Conservation (phyloP, 2,888 invertebrate genomes). For the Pardosa pseudoannulata region DNA sequence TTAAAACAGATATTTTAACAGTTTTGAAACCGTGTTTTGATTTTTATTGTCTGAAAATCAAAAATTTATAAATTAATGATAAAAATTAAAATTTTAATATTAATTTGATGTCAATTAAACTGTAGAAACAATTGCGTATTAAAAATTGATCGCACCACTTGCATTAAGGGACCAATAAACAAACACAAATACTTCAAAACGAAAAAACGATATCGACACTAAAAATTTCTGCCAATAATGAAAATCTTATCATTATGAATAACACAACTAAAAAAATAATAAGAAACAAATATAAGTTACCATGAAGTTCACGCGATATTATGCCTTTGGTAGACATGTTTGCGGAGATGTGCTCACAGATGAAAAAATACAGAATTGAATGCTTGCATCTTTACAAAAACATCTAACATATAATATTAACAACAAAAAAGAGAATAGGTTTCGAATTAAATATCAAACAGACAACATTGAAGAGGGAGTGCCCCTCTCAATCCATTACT, state of each 20-base stretch:
- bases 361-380: conserved; percentile 18
- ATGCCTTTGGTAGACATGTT: conserved; percentile 61
- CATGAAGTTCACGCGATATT: conserved; percentile 71
- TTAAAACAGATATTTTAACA: too few species aligned
- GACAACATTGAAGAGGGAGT: conserved; percentile 68
- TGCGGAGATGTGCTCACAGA: neutral
- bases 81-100: neutral
- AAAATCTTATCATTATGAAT: too few species aligned
- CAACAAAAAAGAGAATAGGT: conserved; percentile 36
- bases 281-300: conserved; percentile 26
- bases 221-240: too few species aligned
- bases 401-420: conserved; percentile 30
- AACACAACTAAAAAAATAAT: neutral
- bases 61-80: too few species aligned
- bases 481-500: conserved; percentile 66
- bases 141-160: neutral
- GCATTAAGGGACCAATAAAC: too few species aligned
- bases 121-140: too few species aligned
- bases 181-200: neutral
- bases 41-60: too few species aligned
- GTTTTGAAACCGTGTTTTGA: too few species aligned
- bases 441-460: conserved; percentile 61
- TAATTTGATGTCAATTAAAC: too few species aligned
- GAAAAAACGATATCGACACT: too few species aligned
- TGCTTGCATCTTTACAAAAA: conserved; percentile 51